These are phyloP conservation scores for Orgyia antiqua DNA, from an alignment of 2,888 invertebrate species.

Conservation along the genomic window DNA sequence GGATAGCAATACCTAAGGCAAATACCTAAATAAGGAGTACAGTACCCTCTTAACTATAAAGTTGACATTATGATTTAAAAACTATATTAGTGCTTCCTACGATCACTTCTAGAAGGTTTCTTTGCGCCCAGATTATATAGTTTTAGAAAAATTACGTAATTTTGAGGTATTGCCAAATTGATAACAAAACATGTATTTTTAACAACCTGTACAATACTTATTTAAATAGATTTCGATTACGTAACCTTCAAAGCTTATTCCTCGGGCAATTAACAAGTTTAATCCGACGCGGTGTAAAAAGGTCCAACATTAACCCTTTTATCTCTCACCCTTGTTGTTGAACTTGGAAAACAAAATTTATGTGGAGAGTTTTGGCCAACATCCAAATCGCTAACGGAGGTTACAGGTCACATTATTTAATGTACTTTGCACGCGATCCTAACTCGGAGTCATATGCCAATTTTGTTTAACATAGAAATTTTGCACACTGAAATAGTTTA, in stretches of 20 bases:
- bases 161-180: too few species aligned
- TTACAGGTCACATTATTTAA: slow-evolving; percentile 61
- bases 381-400: slow-evolving; percentile 55
- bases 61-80: too few species aligned
- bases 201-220: too few species aligned
- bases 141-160: too few species aligned
- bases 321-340: slow-evolving; percentile 44
- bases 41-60: too few species aligned
- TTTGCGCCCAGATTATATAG: too few species aligned
- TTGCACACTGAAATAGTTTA: slow-evolving; percentile 29
- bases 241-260: neutral
- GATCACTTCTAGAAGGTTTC: too few species aligned
- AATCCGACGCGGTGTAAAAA: slow-evolving; percentile 21
- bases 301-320: slow-evolving; percentile 51
- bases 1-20: too few species aligned
- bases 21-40: too few species aligned
- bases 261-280: slow-evolving; percentile 14
- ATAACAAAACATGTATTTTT: too few species aligned
- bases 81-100: too few species aligned
- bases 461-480: slow-evolving; percentile 40
- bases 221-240: too few species aligned
- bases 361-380: slow-evolving; percentile 45
- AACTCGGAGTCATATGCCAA: slow-evolving; percentile 33
- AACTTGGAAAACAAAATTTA: slow-evolving; percentile 51
- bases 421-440: slow-evolving; percentile 47